These are phyloP conservation scores for Ellobius talpinus DNA, from an alignment of 2,113 vertebrate species.

Conservation along the genomic window DNA sequence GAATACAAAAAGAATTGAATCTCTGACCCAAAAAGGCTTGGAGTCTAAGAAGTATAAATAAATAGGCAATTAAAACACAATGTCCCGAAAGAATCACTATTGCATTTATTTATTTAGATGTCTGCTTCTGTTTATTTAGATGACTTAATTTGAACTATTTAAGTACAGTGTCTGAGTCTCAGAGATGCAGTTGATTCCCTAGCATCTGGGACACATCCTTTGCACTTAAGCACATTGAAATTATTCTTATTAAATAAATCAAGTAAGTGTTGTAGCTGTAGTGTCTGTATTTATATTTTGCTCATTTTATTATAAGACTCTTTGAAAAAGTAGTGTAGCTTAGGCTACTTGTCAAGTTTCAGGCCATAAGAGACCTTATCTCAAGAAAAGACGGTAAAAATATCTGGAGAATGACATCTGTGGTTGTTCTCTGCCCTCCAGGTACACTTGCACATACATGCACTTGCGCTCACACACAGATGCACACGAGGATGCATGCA, in stretches of 20 bases:
- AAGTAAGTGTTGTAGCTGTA: not conserved
- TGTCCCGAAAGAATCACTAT: not conserved
- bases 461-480: not conserved
- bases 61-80: conserved; percentile 25
- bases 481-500: not conserved
- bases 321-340: not conserved
- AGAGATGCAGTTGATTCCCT: conserved; percentile 11
- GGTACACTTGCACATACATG: not conserved
- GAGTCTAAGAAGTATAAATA: not conserved
- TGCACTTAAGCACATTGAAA: conserved; percentile 3
- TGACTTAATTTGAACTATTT: conserved; percentile 47
- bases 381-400: not conserved
- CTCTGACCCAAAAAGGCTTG: not conserved
- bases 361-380: not conserved
- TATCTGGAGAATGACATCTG: not conserved
- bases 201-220: not conserved
- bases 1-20: not conserved
- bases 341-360: not conserved
- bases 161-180: not conserved
- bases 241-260: conserved; percentile 21
- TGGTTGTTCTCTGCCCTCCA: not conserved
- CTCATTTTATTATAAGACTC: conserved; percentile 33
- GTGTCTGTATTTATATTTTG: not conserved
- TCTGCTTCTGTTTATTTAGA: conserved; percentile 57
- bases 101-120: conserved; percentile 44